A percentile compares a stretch with the other conserved stretches of the same genome.
These are phyloP conservation scores for Strix uralensis DNA, from an alignment of 2,113 vertebrate genomes.

Conservation along the genomic window DNA sequence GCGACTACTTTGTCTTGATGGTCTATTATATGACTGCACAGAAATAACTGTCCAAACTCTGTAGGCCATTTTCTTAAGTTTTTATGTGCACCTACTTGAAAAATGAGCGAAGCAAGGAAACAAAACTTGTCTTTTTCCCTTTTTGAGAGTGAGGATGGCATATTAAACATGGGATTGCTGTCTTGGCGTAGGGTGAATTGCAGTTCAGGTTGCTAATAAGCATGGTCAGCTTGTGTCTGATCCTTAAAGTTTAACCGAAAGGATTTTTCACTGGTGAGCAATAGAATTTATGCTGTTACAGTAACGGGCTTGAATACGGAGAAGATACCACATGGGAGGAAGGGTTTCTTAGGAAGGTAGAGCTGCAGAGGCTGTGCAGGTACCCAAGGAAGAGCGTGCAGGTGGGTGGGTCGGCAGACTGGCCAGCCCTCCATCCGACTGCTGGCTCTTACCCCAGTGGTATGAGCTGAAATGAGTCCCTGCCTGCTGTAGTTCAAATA, in stretches of 20 bases:
- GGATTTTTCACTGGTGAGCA: neutral
- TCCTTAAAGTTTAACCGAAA: neutral
- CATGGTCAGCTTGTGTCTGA: neutral
- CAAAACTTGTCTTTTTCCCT: neutral
- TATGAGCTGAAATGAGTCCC: neutral
- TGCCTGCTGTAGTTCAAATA: neutral
- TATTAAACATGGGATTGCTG: neutral
- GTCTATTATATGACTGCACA: neutral
- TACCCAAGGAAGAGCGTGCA: rapidly evolving
- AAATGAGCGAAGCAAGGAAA: neutral
- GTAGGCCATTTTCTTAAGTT: neutral
- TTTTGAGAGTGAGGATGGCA: neutral
- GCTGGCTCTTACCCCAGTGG: neutral
- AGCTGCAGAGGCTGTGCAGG: neutral
- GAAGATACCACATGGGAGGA: neutral
- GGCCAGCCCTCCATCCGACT: neutral
- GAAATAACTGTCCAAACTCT: neutral
- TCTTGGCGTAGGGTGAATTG: neutral
- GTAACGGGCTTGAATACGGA: neutral
- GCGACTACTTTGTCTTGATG: neutral
- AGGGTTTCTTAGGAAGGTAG: neutral
- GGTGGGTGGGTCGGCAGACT: too few relatives aligned
- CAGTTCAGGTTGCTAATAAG: neutral
- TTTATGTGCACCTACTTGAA: neutral
- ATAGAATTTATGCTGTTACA: neutral